Conservation (phyloP, 2,888 invertebrate genomes). For the Dicranocentrus wangi region DNA sequence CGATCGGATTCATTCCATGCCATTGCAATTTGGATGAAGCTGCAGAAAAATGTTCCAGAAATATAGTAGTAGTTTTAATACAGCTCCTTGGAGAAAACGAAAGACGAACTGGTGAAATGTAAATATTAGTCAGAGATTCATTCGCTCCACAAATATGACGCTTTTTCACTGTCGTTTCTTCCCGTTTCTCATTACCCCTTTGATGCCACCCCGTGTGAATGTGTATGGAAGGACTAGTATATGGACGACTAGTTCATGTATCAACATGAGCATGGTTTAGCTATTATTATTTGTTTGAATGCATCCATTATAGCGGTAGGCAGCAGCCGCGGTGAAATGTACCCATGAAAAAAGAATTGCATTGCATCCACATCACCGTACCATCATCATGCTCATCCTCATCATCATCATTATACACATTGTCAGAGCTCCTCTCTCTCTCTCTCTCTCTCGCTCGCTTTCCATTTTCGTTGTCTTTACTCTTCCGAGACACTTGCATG, state of each 20-base stretch:
- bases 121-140: conserved; percentile 32
- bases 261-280: no score
- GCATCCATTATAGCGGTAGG: not conserved
- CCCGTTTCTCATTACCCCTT: conserved; percentile 15
- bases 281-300: conserved; percentile 6
- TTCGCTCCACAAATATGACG: conserved; percentile 35
- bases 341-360: not conserved
- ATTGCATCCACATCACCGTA: conserved; percentile 27
- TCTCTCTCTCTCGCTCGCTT: conserved; percentile 1
- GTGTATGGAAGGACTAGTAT: no score
- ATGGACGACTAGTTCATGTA: no score
- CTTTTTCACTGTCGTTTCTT: conserved; percentile 22
- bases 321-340: not conserved
- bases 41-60: conserved; percentile 8
- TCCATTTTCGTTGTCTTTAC: conserved; percentile 31
- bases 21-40: conserved; percentile 61
- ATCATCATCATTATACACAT: conserved; percentile 46
- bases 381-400: conserved; percentile 32
- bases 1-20: conserved; percentile 59
- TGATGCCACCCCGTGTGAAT: not conserved
- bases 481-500: conserved; percentile 28
- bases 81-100: conserved; percentile 35
- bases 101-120: conserved; percentile 37
- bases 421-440: conserved; percentile 31
- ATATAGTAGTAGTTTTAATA: not conserved